A percentile compares a stretch with the other conserved stretches of the same genome.
Evolutionary conservation across 2,113 vertebrate genomes (phyloP).

Genomic region (Burhinus oedicnemus): DNA sequence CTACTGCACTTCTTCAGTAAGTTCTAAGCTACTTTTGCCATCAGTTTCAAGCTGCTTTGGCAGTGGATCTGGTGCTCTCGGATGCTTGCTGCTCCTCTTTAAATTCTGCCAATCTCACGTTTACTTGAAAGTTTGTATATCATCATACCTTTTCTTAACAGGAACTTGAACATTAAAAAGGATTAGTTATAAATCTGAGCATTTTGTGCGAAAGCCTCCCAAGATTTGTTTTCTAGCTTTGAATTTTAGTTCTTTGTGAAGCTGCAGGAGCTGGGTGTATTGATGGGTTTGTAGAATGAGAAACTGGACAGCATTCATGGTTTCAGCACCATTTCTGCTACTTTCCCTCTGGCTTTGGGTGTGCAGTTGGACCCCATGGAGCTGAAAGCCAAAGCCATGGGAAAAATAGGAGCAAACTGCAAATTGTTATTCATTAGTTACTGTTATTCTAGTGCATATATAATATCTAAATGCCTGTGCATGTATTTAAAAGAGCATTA

Average conservation of each 20-base stretch:
- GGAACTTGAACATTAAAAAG: not conserved
- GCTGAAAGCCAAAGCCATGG: not conserved
- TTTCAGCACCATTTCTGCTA: not conserved
- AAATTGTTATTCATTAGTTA: not conserved
- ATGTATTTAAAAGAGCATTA: not conserved
- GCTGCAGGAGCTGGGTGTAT: not conserved
- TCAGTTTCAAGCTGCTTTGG: not conserved
- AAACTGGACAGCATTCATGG: not conserved
- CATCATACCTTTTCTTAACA: not conserved
- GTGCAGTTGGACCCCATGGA: not conserved
- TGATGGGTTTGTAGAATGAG: not conserved
- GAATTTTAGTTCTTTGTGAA: not conserved
- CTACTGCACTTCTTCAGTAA: not conserved
- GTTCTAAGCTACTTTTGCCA: not conserved
- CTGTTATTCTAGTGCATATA: not conserved
- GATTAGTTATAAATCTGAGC: not conserved
- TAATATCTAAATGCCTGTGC: not conserved
- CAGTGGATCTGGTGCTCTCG: fast-evolving
- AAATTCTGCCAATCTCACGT: not conserved
- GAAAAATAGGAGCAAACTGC: not conserved
- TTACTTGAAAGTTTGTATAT: not conserved
- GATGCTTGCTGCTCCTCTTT: not conserved
- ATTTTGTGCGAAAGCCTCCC: not conserved
- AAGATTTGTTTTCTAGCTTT: not conserved
- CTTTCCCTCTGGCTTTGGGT: not conserved